phyloP scores from a whole-genome alignment of 1,140 invertebrate genomes.

The Leptinotarsa undecemlineata region DNA sequence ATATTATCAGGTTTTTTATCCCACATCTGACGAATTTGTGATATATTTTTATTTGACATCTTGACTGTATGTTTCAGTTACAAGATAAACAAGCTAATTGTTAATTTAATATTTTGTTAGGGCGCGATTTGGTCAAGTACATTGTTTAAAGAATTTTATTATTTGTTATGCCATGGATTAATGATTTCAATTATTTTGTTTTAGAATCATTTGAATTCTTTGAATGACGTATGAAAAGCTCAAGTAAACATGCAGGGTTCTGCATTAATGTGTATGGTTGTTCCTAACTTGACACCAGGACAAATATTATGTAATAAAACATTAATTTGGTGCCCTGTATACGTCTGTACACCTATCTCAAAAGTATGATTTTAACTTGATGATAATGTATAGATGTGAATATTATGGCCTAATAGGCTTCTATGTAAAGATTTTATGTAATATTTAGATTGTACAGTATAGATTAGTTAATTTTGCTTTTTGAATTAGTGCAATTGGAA shows the following conservation, averaged over 20 bases:
- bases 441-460: conserved; percentile 47
- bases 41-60: conserved; percentile 1
- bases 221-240: not conserved
- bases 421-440: conserved; percentile 40
- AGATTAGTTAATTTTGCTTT: conserved; percentile 15
- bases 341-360: conserved; percentile 22
- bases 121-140: not conserved
- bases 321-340: not conserved
- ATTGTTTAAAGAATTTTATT: not conserved
- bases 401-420: conserved; percentile 43
- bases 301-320: no score
- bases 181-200: not conserved
- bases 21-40: not conserved
- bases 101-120: not conserved
- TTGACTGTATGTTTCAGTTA: no score
- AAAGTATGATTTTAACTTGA: conserved; percentile 25
- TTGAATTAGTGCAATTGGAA: conserved; percentile 20
- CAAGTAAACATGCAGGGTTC: not conserved
- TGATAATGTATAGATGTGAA: conserved; percentile 48
- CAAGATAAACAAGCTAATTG: no score
- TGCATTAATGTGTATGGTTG: no score
- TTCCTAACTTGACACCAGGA: no score
- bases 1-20: not conserved
- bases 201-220: conserved; percentile 1
- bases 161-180: not conserved